A percentile compares a stretch with the other conserved stretches of the same genome.
Conservation (phyloP, 2,797 vertebrate genomes). For the Craterocephalus amniculus region DNA sequence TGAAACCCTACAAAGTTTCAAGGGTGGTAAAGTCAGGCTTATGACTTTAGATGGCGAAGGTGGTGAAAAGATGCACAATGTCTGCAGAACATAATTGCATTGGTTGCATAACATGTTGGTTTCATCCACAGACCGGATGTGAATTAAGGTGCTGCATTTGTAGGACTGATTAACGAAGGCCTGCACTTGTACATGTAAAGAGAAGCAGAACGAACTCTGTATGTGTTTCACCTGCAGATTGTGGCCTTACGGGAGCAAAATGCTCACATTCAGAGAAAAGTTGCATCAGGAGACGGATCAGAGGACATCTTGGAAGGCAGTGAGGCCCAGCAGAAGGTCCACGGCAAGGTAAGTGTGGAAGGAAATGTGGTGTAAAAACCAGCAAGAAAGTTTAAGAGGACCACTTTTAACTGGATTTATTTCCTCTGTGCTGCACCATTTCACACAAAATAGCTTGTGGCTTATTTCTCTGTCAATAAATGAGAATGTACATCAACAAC, state of each 20-base stretch:
- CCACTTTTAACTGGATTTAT: no score
- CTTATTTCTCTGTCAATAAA: background rate
- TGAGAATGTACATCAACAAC: background rate
- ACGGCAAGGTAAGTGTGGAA: conserved; percentile 87
- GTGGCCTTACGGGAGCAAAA: conserved; percentile 97
- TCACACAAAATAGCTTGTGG: background rate
- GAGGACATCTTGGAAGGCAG: conserved; percentile 91
- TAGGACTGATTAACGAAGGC: conserved; percentile 1
- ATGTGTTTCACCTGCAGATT: conserved; percentile 82
- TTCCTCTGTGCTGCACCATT: no score
- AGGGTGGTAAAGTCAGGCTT: conserved; percentile 29
- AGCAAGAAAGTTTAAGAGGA: no score
- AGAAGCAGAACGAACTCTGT: no score
- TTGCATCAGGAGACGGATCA: conserved; percentile 90
- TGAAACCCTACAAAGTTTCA: conserved; percentile 11
- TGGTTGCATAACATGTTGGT: conserved; percentile 36
- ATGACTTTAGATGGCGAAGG: conserved; percentile 37
- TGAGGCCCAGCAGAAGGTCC: conserved; percentile 91
- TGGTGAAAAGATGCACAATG: conserved; percentile 28
- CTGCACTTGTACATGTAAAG: no score
- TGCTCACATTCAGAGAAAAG: conserved; percentile 97
- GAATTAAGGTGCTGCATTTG: conserved; percentile 34
- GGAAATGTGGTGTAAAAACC: background rate
- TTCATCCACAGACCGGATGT: conserved; percentile 16
- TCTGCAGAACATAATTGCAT: conserved; percentile 52